Evolutionary conservation across 2,888 invertebrate genomes (phyloP).

Genomic region (Ichneumoninae sp.): DNA sequence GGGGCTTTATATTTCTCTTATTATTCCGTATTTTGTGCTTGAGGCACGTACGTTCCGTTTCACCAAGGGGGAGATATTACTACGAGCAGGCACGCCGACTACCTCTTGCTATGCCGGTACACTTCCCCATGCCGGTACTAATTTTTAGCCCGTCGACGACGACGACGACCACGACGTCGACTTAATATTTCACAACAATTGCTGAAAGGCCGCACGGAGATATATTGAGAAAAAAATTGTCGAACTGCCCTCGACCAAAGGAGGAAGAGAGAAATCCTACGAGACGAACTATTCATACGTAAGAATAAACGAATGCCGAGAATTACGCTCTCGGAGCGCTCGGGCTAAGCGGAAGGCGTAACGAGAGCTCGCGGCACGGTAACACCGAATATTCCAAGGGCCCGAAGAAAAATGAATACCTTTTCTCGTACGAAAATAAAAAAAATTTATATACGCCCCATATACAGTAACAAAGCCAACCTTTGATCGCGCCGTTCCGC

Average conservation of each 20-base stretch:
- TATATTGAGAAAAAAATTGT: constrained; percentile 10
- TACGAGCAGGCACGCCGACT: constrained; percentile 55
- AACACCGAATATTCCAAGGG: constrained; percentile 48
- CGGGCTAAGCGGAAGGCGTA: constrained; percentile 11
- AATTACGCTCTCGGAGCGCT: constrained; percentile 19
- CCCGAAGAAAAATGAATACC: constrained; percentile 8
- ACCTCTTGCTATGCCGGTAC: neutral
- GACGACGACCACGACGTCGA: constrained; percentile 16
- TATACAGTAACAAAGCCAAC: constrained; percentile 36
- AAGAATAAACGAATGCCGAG: constrained; percentile 35
- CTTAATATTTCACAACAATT: constrained; percentile 44
- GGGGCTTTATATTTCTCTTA: constrained; percentile 75
- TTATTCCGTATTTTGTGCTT: constrained; percentile 81
- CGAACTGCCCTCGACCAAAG: neutral
- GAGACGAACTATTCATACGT: constrained; percentile 8
- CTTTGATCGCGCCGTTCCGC: constrained; percentile 61
- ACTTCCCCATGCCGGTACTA: constrained; percentile 43
- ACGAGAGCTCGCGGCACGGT: constrained; percentile 28
- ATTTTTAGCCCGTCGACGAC: constrained; percentile 16
- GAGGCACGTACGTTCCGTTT: constrained; percentile 79
- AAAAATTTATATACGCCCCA: neutral
- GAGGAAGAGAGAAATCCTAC: constrained; percentile 7
- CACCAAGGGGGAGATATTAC: constrained; percentile 46
- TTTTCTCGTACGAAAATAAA: neutral
- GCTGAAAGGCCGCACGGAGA: constrained; percentile 26